Evolutionary conservation across 1,140 invertebrate genomes (phyloP).

Genomic region (Semibalanus balanoides): DNA sequence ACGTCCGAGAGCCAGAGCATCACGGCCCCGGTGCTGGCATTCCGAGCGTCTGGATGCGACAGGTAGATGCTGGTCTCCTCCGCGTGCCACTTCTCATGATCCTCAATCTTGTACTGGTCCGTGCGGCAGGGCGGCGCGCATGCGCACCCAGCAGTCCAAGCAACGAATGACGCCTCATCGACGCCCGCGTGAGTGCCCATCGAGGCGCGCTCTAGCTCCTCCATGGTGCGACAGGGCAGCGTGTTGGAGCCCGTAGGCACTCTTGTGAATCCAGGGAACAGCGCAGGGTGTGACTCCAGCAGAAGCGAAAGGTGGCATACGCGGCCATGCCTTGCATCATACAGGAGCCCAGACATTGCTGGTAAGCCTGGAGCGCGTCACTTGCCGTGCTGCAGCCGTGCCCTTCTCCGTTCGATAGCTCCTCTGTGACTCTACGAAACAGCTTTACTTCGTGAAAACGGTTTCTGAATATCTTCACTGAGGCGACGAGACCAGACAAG

Average conservation of each 20-base stretch:
- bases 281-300: background rate
- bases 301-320: background rate
- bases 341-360: background rate
- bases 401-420: background rate
- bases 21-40: background rate
- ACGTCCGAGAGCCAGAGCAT: background rate
- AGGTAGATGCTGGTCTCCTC: background rate
- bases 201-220: background rate
- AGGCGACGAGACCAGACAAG: background rate
- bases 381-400: background rate
- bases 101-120: background rate
- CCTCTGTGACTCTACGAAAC: background rate
- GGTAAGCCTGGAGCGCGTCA: background rate
- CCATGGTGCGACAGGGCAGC: background rate
- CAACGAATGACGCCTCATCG: background rate
- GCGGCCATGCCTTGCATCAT: background rate
- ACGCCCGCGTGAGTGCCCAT: background rate
- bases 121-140: background rate
- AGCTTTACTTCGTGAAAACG: background rate
- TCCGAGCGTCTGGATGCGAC: no score
- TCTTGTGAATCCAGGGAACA: background rate
- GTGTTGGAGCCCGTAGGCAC: background rate
- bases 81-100: background rate
- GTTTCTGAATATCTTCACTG: background rate
- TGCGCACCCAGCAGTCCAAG: background rate